Conservation (phyloP, 1,140 invertebrate species). For the Lepeophtheirus salmonis region DNA sequence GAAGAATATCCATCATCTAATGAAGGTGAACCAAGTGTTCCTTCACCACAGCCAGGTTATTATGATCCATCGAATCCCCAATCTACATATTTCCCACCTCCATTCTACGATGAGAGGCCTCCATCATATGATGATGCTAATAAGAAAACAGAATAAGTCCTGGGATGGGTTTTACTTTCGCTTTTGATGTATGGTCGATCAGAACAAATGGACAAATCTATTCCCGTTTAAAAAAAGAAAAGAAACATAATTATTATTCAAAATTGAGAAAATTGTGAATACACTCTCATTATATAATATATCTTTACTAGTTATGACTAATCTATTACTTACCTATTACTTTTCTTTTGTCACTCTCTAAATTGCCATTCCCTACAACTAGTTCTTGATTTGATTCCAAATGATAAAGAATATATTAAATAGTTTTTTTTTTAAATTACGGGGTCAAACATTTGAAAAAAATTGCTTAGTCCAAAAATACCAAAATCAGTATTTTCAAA, state of each 20-base stretch:
- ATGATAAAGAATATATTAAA: neutral
- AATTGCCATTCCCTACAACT: neutral
- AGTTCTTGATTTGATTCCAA: neutral
- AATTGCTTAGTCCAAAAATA: no score
- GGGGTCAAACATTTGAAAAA: no score
- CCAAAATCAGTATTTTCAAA: no score
- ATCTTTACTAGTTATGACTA: no score
- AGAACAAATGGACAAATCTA: no score
- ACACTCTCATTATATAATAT: no score
- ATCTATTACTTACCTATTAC: neutral
- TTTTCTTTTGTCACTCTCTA: neutral
- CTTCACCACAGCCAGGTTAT: constrained; percentile 38
- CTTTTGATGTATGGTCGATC: no score
- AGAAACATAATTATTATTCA: no score
- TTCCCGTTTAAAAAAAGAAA: no score
- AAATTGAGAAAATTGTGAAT: no score
- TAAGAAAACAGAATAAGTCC: constrained; percentile 22
- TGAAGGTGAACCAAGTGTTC: constrained; percentile 18
- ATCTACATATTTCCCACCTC: constrained; percentile 62
- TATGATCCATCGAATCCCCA: constrained; percentile 64
- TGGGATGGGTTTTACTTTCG: no score
- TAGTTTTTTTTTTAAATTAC: neutral
- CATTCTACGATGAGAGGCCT: constrained; percentile 51
- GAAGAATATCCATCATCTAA: constrained; percentile 20
- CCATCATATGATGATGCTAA: constrained; percentile 46